Evolutionary conservation across 1,140 invertebrate species (phyloP).

Genomic region (Camponotus pennsylvanicus): DNA sequence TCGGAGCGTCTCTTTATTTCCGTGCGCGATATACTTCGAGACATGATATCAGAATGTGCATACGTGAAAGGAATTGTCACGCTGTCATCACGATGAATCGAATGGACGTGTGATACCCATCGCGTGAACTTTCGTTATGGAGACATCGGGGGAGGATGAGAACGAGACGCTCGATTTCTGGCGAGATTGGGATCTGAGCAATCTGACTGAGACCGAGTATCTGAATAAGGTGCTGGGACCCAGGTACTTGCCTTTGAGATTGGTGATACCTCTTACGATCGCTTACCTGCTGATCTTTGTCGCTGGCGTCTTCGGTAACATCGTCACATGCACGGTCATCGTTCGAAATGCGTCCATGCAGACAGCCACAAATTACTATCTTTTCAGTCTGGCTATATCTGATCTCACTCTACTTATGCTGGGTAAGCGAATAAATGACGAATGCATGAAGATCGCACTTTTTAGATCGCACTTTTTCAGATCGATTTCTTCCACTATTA

Average conservation of each 20-base stretch:
- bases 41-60: slow-evolving; percentile 10
- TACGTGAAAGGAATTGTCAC: slow-evolving; percentile 23
- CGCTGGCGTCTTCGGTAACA: slow-evolving; percentile 95
- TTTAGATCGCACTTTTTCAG: not conserved
- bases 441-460: not conserved
- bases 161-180: slow-evolving; percentile 58
- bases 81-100: not conserved
- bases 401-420: slow-evolving; percentile 91
- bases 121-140: slow-evolving; percentile 28
- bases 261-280: slow-evolving; percentile 89
- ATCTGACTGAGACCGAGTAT: slow-evolving; percentile 82
- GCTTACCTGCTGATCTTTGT: slow-evolving; percentile 94
- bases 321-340: slow-evolving; percentile 96
- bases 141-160: slow-evolving; percentile 4
- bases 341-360: slow-evolving; percentile 93
- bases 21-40: slow-evolving; percentile 15
- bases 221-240: slow-evolving; percentile 82
- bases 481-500: not conserved
- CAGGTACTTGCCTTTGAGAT: slow-evolving; percentile 82
- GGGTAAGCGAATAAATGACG: slow-evolving; percentile 86
- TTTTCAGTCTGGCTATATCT: slow-evolving; percentile 94
- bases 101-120: not conserved
- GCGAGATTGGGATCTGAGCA: slow-evolving; percentile 66
- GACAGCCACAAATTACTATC: slow-evolving; percentile 96
- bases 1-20: slow-evolving; percentile 49